Evolutionary conservation across 2,113 vertebrate genomes (phyloP), one percentile per base, ranked within the genome.

Genomic region (Megaleporinus macrocephalus): DNA sequence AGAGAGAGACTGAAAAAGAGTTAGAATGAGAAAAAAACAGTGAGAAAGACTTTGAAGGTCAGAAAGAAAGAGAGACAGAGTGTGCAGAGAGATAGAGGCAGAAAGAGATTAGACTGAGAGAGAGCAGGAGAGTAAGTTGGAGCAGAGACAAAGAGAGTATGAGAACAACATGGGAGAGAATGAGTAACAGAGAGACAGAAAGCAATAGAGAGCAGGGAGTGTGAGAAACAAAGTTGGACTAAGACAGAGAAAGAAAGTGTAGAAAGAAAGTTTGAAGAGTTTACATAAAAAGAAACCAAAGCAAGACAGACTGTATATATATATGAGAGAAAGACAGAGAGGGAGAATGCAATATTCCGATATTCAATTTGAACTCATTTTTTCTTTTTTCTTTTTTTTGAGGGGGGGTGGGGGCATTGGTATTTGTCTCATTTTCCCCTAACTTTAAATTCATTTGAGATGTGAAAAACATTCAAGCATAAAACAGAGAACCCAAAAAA

Each of bases 1-100:
- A 36, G 36, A 36, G 71, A 47, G 49, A 62, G 33, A 71, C 20
- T 82, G 76, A 83, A 30, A 73, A 29, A 84, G 55, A 27, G 41
- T 7, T 69, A 63, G 49, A 63, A 12, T 14, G 73, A 75, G 70
- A 29, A 18, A 68, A 29, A 78, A 47, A 29, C n/a, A 70, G 15
- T 65, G 30, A 61, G 53, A 55, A 26, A 47, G 68, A 55, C n/a
- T 63, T 55, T 18, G 73, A 7, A 20, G 49, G 22, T 55, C 10
- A 41, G 3, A 27, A 26, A 44, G n/a, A 73, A 70, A 55, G 5
- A 15, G 29, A 57, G 18, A 62, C 36, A 68, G 51, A 70, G 36
- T 51, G 49, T 51, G 14, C 1, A 49, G 49, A 1, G 10, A 7
- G 49, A 36, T 3, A 36, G 36, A 36, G 71, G 33, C 53, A 63